A percentile compares a stretch with the other conserved stretches of the same genome.
Conservation (phyloP, 2,888 invertebrate genomes). For the Epirrhoe alternata region DNA sequence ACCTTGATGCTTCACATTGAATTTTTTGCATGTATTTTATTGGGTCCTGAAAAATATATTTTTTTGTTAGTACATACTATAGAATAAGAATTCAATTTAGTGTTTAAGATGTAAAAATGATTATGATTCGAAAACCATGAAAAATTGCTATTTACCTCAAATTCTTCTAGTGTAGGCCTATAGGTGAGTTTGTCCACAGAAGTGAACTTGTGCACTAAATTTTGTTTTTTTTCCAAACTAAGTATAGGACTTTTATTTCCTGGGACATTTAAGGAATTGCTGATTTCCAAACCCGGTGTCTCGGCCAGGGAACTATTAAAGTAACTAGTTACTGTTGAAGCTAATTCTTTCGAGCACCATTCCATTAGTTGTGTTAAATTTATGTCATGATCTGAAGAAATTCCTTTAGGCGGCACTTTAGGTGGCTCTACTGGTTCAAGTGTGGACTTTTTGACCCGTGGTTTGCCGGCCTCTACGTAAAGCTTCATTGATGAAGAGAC, state of each 20-base stretch:
- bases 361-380: neutral
- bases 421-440: neutral
- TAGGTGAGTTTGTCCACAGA: neutral
- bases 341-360: too few species aligned
- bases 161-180: constrained; percentile 20
- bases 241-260: neutral
- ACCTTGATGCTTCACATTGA: constrained; percentile 6
- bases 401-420: neutral
- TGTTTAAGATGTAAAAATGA: too few species aligned
- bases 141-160: constrained; percentile 6
- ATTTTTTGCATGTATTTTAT: constrained; percentile 18
- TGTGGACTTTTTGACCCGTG: too few species aligned
- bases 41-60: constrained; percentile 24
- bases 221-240: neutral
- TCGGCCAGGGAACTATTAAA: too few species aligned
- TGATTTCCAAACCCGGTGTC: neutral
- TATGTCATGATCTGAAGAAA: neutral
- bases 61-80: neutral
- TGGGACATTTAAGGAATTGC: too few species aligned
- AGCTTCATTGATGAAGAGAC: too few species aligned
- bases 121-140: neutral
- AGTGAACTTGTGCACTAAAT: neutral
- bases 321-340: too few species aligned
- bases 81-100: neutral
- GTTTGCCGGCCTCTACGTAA: too few species aligned